Evolutionary conservation across 2,113 vertebrate species (phyloP), one percentile per base, ranked within the genome.

Genomic region (Psittacula cyanocephala): DNA sequence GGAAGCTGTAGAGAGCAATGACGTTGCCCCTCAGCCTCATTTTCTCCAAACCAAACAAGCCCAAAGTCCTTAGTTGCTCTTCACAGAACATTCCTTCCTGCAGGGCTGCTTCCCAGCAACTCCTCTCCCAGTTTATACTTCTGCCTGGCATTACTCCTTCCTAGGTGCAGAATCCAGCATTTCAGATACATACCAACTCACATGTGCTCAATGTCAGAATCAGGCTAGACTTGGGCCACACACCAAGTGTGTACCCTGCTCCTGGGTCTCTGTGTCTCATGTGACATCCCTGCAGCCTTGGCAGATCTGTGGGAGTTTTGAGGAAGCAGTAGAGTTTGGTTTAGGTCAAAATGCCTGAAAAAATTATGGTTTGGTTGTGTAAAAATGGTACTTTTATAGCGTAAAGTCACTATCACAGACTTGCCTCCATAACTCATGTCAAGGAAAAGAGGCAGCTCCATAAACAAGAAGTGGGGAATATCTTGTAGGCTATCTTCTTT

Each of bases 101-200:
- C 46, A 63, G 71, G 16, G 16, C 62, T 64, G 49, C 13, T 88
- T 39, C 64, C 29, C 68, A 65, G n/a, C n/a, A 17, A 4, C 41
- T 60, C 28, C 28, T 55, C 31, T 85, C 25, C 16, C 25, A 18
- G 3, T 29, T 41, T 69, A 18, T 18, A 13, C 16, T 25, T 17
- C 43, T 47, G 18, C 29, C 67, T 14, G 16, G 22, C n/a, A 17
- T 9, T 31, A 8, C 68, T 23, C 41, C 5, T 1, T 44, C 20
- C 67, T 0, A 2, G 29, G 11, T 12, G 27, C n/a, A 59, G 29
- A 27, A 70, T 12, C 6, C 13, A 6, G 7, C 13, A 1, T 41
- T 37, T 59, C 33, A 24, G 37, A 37, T 10, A 17, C 17, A 12
- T 25, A 29, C 7, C 0, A 0, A 43, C 53, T 80, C 19, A 29